These are phyloP conservation scores for Drosophila conformis DNA, from an alignment of 2,888 invertebrate genomes.

Conservation along the genomic window DNA sequence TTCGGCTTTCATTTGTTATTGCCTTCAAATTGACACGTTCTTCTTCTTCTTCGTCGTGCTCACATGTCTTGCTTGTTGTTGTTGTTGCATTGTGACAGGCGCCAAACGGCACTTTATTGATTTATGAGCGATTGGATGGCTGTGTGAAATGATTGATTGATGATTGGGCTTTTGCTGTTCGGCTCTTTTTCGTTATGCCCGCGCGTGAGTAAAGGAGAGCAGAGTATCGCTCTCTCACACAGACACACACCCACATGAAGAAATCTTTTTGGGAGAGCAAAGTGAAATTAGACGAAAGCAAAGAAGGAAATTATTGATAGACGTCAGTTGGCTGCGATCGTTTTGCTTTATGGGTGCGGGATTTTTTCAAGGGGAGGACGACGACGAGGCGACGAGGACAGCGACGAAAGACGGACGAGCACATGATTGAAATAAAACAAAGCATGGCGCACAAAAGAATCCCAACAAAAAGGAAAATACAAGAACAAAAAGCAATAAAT, in stretches of 20 bases:
- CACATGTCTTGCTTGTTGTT: slow-evolving; percentile 20
- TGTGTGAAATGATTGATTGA: slow-evolving; percentile 63
- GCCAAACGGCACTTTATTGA: slow-evolving; percentile 69
- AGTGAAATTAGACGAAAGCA: slow-evolving; percentile 23
- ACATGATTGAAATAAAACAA: slow-evolving; percentile 75
- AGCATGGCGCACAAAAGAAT: slow-evolving; percentile 51
- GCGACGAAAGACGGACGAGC: slow-evolving; percentile 60
- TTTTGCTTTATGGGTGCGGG: neutral
- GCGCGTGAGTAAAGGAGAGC: slow-evolving; percentile 36
- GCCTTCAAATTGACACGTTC: slow-evolving; percentile 51
- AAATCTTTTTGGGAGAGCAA: slow-evolving; percentile 6
- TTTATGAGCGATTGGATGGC: slow-evolving; percentile 53
- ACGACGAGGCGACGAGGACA: slow-evolving; percentile 4
- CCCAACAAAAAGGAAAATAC: slow-evolving; percentile 53
- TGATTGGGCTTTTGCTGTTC: slow-evolving; percentile 69
- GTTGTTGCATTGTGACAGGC: slow-evolving; percentile 61
- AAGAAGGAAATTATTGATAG: slow-evolving; percentile 68
- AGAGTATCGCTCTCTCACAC: neutral
- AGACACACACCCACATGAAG: slow-evolving; percentile 4
- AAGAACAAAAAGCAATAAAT: slow-evolving; percentile 25
- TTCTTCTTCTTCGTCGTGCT: slow-evolving; percentile 20
- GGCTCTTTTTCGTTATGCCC: slow-evolving; percentile 46
- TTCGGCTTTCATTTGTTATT: slow-evolving; percentile 15
- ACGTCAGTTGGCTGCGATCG: slow-evolving; percentile 70
- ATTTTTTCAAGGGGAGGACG: slow-evolving; percentile 17